Base-by-base conservation (phyloP, 2,113 vertebrate species). In the Pogona vitticeps region DNA sequence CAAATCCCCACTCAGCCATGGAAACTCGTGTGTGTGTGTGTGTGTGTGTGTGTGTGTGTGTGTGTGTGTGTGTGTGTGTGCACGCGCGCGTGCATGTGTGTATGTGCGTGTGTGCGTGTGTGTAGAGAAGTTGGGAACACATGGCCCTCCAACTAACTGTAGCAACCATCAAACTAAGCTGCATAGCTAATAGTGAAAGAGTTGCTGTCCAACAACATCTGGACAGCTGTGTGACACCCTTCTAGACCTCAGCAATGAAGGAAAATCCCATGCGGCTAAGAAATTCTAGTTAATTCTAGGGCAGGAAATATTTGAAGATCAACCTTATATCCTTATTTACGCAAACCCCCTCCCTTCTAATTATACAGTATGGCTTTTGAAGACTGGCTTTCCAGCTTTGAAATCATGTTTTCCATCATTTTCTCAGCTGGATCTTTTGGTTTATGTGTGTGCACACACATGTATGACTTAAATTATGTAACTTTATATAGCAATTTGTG, bases 401-500 rank as follows among this genome's bases (percentile, higher is more conserved):
- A 42, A 3, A 58, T 58, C 1, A 8, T 61, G 84, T 93, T 92
- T 88, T 83, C 83, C 75, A 31, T 28, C 83, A 46, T 91, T 77
- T 89, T 61, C 71, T 92, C 82, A 91, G 58, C 3, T 84, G 0
- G 21, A 58, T 13, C 56, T 63, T 91, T 63, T 59, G 40, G 7
- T 78, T 88, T 92, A 71, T 73, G 84, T 23, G 83, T 65, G 5
- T 52, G 46, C 5, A 52, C 46, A 10, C 10, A 10, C 5, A 52
- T 52, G 46, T 52, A 10, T 10, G 46, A 52, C 46, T 52, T 52
- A 84, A 76, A 67, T 40, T 81, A 72, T 76, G 58, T 86, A 79
- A 87, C 85, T 90, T 91, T 90, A 87, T 88, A 91, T 65, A 93
- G 71, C 42, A 88, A 86, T 90, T 52, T 86, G 46, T 91, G 86